Evolutionary conservation across 2,797 vertebrate genomes (phyloP), one percentile per base, ranked within the genome.

Genomic region (Lophotriccus pileatus): DNA sequence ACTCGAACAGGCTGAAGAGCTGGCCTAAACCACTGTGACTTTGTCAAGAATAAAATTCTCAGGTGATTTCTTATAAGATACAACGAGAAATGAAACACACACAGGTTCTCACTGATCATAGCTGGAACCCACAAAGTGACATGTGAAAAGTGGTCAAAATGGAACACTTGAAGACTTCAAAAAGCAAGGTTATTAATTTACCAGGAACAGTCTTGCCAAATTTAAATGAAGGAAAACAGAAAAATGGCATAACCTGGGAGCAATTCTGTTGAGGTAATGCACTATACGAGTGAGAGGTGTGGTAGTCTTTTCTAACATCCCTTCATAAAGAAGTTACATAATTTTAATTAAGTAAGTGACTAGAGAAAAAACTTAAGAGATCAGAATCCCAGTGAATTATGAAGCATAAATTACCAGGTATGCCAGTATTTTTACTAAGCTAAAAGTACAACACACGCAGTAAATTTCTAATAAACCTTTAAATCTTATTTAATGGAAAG

Each of bases 161-260:
- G 37, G 53, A 95, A 77, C 46, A 30, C 89, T 77, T 34, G 36
- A 84, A 72, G 50, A 58, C 81, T 83, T 60, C 69, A 91, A 94
- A 89, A 95, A 58, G 72, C 73, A 81, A 10, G 20, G 89, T 92
- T 91, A 92, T 72, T 94, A 84, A 95, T 95, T 93, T 84, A 91
- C 89, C 66, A 78, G 69, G 53, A 80, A 63, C 10, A 66, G 14
- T 66, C 76, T 84, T 93, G 87, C 75, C 87, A 95, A 85, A 72
- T 44, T 95, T 62, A 92, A 89, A 84, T 43, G 82, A 93, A 94
- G 30, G 64, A 87, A 93, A 94, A 53, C 39, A 84, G 56, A 87
- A 93, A 94, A 90, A 84, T 60, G 39, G 43, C 67, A 84, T 46
- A 84, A 87, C 20, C 19, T 2, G 4, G 3, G 32, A 59, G n/a